phyloP scores from a whole-genome alignment of 2,797 vertebrate species.

The Acipenser transmontanus region DNA sequence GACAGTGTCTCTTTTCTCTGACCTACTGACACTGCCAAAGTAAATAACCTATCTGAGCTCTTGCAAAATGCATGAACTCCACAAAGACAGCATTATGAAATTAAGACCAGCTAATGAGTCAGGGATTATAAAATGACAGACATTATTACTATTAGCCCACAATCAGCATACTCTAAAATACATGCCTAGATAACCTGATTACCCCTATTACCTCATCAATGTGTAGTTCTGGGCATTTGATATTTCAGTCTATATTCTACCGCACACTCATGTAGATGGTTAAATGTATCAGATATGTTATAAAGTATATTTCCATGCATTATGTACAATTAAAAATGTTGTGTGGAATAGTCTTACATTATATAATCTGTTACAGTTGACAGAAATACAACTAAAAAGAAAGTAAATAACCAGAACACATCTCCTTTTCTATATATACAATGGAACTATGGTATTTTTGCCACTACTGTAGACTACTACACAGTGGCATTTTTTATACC shows the following conservation, averaged over 20 bases:
- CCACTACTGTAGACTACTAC: too few species aligned
- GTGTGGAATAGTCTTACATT: too few species aligned
- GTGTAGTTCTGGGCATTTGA: constrained; percentile 39
- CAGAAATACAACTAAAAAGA: too few species aligned
- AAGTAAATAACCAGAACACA: too few species aligned
- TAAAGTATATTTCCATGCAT: too few species aligned
- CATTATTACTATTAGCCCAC: constrained; percentile 36
- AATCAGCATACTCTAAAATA: constrained; percentile 24
- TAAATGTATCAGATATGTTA: too few species aligned
- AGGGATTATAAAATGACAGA: constrained; percentile 52
- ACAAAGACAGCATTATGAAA: constrained; percentile 47
- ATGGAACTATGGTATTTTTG: too few species aligned
- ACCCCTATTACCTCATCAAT: constrained; percentile 49
- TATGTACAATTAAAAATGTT: too few species aligned
- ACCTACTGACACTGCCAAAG: constrained; percentile 43
- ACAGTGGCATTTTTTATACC: too few species aligned
- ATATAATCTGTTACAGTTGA: too few species aligned
- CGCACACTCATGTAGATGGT: too few species aligned
- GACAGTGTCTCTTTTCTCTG: constrained; percentile 50
- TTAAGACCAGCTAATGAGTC: constrained; percentile 46
- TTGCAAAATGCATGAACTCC: constrained; percentile 45
- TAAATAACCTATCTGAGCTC: constrained; percentile 55
- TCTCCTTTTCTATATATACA: too few species aligned
- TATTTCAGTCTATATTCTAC: constrained; percentile 42
- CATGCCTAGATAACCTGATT: constrained; percentile 33